Base-by-base conservation (phyloP, 2,113 vertebrate genomes). In the Anseranas semipalmata region DNA sequence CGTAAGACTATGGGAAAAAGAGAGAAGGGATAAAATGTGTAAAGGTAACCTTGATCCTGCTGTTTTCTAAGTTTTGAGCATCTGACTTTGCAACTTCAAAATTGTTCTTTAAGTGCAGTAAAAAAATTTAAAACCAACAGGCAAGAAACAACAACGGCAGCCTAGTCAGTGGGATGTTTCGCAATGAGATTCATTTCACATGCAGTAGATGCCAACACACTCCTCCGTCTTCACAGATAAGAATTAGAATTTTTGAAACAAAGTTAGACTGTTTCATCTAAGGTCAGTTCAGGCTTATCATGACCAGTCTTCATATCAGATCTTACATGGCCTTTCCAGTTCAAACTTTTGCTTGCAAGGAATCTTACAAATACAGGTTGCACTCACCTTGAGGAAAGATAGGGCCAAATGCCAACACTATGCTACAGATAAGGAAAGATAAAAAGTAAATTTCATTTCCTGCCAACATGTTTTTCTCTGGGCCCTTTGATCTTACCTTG, bases 371-470 rank as follows among this genome's bases (percentile, higher is more conserved):
- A 93, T 66, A 39, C 33, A 78, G 28, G n/a, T 83, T 93, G 45
- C 24, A 62, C 33, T 90, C 63, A 89, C 71, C 62, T 75, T 82
- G 87, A 92, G 53, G 60, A 93, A 96, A 92, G 67, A 63, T 14
- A 79, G 55, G 45, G 85, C 19, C 53, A 96, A 95, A 91, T 39
- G 32, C 43, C 89, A 91, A 53, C 27, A 33, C 22, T 94, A 3
- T 22, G 43, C 17, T 63, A 75, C 10, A 87, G 83, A 94, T 92
- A 89, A 90, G 32, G 41, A 79, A 78, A 92, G 87, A 94, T 90
- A 70, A 84, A 88, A 96, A 83, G 58, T 37, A 24, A 89, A 81
- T 86, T 93, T 93, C 35, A 87, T 78, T 88, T 95, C 63, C 68
- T 85, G 59, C 68, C 73, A 90, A 70, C 30, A 12, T 81, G 63